Base-by-base conservation (phyloP, 2,888 invertebrate genomes). In the Drosophila falleni region DNA sequence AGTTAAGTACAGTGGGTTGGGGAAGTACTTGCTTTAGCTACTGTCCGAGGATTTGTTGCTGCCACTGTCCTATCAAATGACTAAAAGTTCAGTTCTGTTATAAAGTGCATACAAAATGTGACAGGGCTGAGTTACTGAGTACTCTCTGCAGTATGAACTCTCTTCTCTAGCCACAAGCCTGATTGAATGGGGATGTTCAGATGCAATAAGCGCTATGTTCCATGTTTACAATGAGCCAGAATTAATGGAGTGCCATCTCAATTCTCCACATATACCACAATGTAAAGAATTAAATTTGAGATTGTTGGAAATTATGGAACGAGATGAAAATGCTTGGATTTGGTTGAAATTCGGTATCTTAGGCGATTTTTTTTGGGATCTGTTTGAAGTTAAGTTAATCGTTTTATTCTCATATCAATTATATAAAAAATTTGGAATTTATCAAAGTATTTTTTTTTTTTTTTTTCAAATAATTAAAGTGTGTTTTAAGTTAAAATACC, bases 181-280 rank as follows among this genome's bases (percentile, higher is more conserved):
- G 82, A 87, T 85, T 81, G 80, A 85, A 62, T 81, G 58, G 77
- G 77, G 85, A 67, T 63, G 68, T 77, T 70, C 85, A 60, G 59
- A 59, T 66, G 82, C 81, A 83, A 82, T 83, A 82, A 76, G 78
- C 56, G 44, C 33, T 44, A 13, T 64, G 53, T 41, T 53, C 51
- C 47, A 49, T 73, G 59, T 78, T 64, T 68, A 68, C 73, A 56
- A 68, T 68, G 51, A 31, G 47, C 29, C 8, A 33, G 54, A 74
- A 74, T 78, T 62, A 74, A 78, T 77, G 66, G 26, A 33, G 29
- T 37, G 51, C 31, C 39, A 58, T 51, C 44, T 46, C 33, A 19
- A 56, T n/a, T 39, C 47, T 41, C 42, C 51, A 66, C 62, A 49
- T 37, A 47, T 9, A 11, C 35, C 62, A 35, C 49, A 58, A n/a